Evolutionary conservation across 2,888 invertebrate genomes (phyloP), one percentile per base, ranked within the genome.

Genomic region (Oxyteleia sp.): DNA sequence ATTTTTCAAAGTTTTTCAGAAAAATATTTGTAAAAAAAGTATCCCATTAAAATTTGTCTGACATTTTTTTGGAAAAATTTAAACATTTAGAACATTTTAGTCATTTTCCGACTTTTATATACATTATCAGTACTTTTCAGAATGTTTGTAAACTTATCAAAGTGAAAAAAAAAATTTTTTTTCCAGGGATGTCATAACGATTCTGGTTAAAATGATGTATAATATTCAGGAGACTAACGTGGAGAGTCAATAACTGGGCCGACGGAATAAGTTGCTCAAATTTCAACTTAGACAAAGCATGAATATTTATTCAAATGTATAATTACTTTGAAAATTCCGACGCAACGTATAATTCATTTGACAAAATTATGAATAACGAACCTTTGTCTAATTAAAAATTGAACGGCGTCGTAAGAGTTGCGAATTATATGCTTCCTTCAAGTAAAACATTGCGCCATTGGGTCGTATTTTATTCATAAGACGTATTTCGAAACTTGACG

Each of bases 241-340:
- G 20, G 20, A 47, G 20, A 64, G 63, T 64, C 63, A 64, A 64
- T 49, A 64, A 49, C 47, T 18, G 1, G 13, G 26, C 20, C 13
- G 15, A 10, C 10, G 49, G 49, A 49, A 55, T 68, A 68, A 68
- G 68, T 53, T 20, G 41, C 68, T 51, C 53, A 43, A 45, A 68
- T 68, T 53, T 68, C 26, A 55, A 68, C 43, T 43, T 29, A 45
- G 4, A n/a, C 43, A 15, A 13, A 43, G 55, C 5, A 20, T 55
- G 68, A 68, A 68, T 68, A 55, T 55, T 68, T 68, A 55, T 55
- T 68, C 53, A 29, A 68, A 55, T 32, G 55, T 45, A 45, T 43
- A 55, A 68, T 68, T 57, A 47, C 57, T 57, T 45, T 35, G 69
- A 57, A 69, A 69, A 57, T 47, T 47, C 18, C 7, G 45, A 20